Base-by-base conservation (phyloP, 2,888 invertebrate species). In the Cyclophora punctaria region DNA sequence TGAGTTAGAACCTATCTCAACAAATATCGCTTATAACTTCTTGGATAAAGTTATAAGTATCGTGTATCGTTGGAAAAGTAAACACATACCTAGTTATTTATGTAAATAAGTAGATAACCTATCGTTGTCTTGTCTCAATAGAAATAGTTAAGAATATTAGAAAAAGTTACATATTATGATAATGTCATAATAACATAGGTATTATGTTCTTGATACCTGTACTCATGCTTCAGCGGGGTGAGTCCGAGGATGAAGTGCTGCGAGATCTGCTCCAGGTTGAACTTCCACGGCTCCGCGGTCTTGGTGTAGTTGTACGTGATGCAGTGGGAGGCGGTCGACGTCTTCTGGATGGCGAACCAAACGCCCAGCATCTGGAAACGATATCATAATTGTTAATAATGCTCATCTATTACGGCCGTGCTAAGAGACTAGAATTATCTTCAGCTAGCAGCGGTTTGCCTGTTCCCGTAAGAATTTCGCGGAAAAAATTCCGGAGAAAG, bases 281-380 rank as follows among this genome's bases (percentile, higher is more conserved):
- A 94, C 63, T 91, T 90, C 7, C 91, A 91, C 0, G 94, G 94
- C 69, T 94, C 94, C 1, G 90, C 90, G 0, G 92, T 91, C 58
- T 83, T 84, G 0, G 93, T 93, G 80, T 94, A 94, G 82, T 95
- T 95, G 78, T 95, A 95, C 2, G 92, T 92, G 66, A 95, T 90
- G 78, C 95, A 96, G 64, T 91, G 90, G 50, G 95, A 95, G 0
- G 93, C 94, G 0, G 95, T 95, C 4, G 94, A 93, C 2, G 95
- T 95, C 80, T 95, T 95, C 78, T 95, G 93, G 42, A 95, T 91
- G 7, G 93, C 95, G 76, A 93, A 94, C 95, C 95, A 96, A 7
- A 93, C 78, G 0, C 95, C 95, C 52, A 95, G 78, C 78, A 95
- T 90, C 95, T 95, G 79, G n/a, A 7, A 7, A 43, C 2, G 3